Evolutionary conservation across 2,797 vertebrate genomes (phyloP).

Genomic region (Halcyon smyrnensis): DNA sequence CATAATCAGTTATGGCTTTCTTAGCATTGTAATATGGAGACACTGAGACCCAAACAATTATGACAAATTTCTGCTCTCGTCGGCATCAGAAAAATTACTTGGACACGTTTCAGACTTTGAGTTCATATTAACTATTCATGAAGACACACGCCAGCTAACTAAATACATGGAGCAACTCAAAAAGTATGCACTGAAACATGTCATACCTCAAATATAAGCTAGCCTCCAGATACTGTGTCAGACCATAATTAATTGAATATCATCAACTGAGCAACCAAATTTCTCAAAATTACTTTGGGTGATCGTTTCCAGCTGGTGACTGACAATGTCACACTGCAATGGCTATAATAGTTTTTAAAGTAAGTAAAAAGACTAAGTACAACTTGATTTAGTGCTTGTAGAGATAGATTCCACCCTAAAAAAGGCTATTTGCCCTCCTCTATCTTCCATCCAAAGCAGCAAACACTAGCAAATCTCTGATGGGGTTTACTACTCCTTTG

Average conservation of each 20-base stretch:
- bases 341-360: background rate
- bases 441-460: background rate
- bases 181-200: background rate
- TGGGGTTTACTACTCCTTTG: rapidly evolving
- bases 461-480: background rate
- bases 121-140: background rate
- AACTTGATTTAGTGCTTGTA: background rate
- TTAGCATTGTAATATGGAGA: background rate
- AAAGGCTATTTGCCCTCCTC: background rate
- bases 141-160: rapidly evolving
- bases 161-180: background rate
- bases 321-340: rapidly evolving
- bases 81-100: background rate
- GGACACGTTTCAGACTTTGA: background rate
- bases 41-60: background rate
- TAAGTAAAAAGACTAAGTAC: background rate
- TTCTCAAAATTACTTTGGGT: background rate
- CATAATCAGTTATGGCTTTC: background rate
- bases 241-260: background rate
- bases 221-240: background rate
- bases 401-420: background rate
- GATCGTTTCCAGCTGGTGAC: background rate
- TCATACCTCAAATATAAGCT: background rate
- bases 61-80: background rate
- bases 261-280: background rate